A percentile compares a stretch with the other conserved stretches of the same genome.
Evolutionary conservation across 2,888 invertebrate species (phyloP).

Genomic region (Athalia rosae): DNA sequence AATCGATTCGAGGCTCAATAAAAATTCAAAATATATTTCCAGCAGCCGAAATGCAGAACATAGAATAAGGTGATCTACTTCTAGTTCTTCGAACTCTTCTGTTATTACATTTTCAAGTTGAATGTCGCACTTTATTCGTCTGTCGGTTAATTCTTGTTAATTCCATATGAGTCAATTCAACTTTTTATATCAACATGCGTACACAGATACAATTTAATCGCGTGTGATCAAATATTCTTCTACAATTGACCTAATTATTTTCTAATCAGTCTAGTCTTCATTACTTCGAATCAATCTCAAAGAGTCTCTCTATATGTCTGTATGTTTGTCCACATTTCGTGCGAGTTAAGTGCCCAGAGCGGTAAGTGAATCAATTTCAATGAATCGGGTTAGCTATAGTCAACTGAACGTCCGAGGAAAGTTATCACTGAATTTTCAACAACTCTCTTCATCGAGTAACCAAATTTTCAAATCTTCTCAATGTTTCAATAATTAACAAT

Average conservation of each 20-base stretch:
- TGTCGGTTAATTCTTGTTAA: neutral
- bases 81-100: no score
- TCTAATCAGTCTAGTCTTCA: neutral
- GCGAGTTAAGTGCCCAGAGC: neutral
- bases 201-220: neutral
- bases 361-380: neutral
- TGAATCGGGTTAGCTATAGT: neutral
- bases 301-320: neutral
- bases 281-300: neutral
- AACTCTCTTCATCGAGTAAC: neutral
- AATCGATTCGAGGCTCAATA: no score
- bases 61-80: no score
- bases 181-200: neutral
- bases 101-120: no score
- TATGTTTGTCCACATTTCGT: no score
- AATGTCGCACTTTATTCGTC: no score
- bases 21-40: no score
- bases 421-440: neutral
- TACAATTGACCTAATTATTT: conserved; percentile 17
- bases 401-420: neutral
- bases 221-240: neutral
- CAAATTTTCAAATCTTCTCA: neutral
- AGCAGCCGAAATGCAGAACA: no score
- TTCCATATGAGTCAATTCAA: conserved; percentile 3
- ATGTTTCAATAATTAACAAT: no score